Evolutionary conservation across 2,113 vertebrate species (phyloP), one percentile per base, ranked within the genome.

Genomic region (Elachura formosa): DNA sequence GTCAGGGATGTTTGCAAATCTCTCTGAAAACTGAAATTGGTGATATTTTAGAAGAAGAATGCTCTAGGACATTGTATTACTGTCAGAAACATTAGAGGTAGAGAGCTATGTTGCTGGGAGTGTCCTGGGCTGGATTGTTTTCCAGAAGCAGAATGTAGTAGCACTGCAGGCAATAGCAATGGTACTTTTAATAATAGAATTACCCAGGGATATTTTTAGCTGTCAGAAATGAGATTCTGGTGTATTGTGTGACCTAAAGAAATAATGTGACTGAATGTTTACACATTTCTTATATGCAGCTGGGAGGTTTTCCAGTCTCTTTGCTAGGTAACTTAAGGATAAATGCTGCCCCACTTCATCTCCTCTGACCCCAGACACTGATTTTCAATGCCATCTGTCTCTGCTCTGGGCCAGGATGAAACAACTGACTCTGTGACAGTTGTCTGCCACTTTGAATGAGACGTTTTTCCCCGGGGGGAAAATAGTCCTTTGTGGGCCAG

Each of bases 401-500:
- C 74, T 51, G 51, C 68, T 80, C 71, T 19, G 48, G 59, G 88
- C 86, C 84, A 55, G 73, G 58, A 43, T 5, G 40, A 82, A 87
- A 92, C 83, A 89, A 91, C 81, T 43, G 18, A 75, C 69, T 68
- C 94, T 36, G 79, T 58, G 83, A 71, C 54, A 34, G 52, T 89
- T 87, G 63, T 93, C 94, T 63, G 61, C 61, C 48, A 2, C 49
- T 90, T 48, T 90, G 85, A 96, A 91, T 68, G 51, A 55, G 76
- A 46, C 73, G 29, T 84, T 52, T 8, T 52, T 9, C 14, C 58
- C 58, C 17, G 0, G 20, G 29, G 69, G 73, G 17, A 93, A 94
- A 96, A 96, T 21, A 80, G 92, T 28, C 69, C 64, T 96, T 96
- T 96, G 92, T 95, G 71, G 73, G 68, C 28, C 36, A 38, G 76